Base-by-base conservation (phyloP, 53 echinoderm and acorn worm genomes). In the Hippasteria phrygiana region DNA sequence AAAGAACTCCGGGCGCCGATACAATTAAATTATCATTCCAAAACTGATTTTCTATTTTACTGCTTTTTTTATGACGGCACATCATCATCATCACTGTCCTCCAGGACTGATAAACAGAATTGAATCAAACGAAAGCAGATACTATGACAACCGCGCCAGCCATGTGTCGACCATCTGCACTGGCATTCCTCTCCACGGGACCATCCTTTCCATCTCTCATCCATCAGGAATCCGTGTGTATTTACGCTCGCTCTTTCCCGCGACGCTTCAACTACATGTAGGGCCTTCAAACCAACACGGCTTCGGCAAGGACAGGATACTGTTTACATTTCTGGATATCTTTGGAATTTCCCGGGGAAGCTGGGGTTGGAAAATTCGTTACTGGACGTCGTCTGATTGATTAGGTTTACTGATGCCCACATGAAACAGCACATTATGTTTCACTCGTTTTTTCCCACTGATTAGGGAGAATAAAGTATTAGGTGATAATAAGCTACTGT, bases 131-230 rank as follows among this genome's bases (percentile, higher is more conserved):
- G 2, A 35, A 67, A 12, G 36, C 1, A 34, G 35, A 67, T 35
- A 11, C 35, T 36, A 1, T 35, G 35, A 59, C n/a, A n/a, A n/a
- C n/a, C n/a, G n/a, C n/a, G n/a, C n/a, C n/a, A 11, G 73, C 41
- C 43, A 73, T 73, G 24, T 73, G 73, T 10, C 24, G 14, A 11
- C 73, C 73, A 73, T 73, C 73, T 73, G 73, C 73, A 11, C 40
- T 26, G 41, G 12, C 73, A 73, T 40, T 42, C 43, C 73, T 3
- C 10, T 28, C 14, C 33, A 73, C 1, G 0, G 22, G 26, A 5
- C 31, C 43, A 73, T 16, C 67, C 2, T 59, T n/a, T 48, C 62
- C 18, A 62, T 14, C 62, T 73, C 73, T 42, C 73, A 43, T 73
- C 73, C 40, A 73, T 73, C 43, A 42, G 5, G 34, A 33, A 2